Base-by-base conservation (phyloP, 1,140 invertebrate species). In the Calliphora vicina region DNA sequence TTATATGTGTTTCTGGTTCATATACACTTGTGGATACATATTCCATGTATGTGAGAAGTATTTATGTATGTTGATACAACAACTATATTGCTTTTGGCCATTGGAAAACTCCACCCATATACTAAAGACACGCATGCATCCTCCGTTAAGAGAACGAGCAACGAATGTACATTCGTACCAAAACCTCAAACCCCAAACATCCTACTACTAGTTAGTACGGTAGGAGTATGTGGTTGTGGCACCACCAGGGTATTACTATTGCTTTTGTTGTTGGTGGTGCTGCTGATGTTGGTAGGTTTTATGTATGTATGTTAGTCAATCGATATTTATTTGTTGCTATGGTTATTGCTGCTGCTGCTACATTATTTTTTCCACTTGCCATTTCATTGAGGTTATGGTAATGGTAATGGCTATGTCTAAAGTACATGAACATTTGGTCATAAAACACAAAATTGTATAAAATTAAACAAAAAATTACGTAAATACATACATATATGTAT, bases 41-140 rank as follows among this genome's bases (percentile, higher is more conserved):
- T 26, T 1, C 27, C n/a, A 76, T 57, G 50, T 57, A 15, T 57
- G 50, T 57, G 50, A n/a, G n/a, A n/a, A n/a, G n/a, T n/a, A 3
- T 17, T 3, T 67, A 20, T 20, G 61, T 20, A 17, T 67, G 61
- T 23, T 6, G 61, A 67, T n/a, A 57, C 15, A 57, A 17, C 50
- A 57, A 67, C n/a, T 67, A 23, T 67, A 67, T 67, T 67, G 61
- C 73, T 35, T 78, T 78, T 43, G 35, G 35, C 74, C 74, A 78
- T 25, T 78, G 74, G 74, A 78, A 78, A 78, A 78, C 74, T 78
- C 74, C 74, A 78, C 74, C 74, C 74, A 78, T 78, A 20, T 78
- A 23, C 74, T 43, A 78, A 23, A 20, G 42, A 78, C 74, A 78
- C 74, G 25, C 74, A 78, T 78, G 74, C 74, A 78, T 43, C 74